Base-by-base conservation (phyloP, 2,888 invertebrate species). In the Conops quadrifasciatus region DNA sequence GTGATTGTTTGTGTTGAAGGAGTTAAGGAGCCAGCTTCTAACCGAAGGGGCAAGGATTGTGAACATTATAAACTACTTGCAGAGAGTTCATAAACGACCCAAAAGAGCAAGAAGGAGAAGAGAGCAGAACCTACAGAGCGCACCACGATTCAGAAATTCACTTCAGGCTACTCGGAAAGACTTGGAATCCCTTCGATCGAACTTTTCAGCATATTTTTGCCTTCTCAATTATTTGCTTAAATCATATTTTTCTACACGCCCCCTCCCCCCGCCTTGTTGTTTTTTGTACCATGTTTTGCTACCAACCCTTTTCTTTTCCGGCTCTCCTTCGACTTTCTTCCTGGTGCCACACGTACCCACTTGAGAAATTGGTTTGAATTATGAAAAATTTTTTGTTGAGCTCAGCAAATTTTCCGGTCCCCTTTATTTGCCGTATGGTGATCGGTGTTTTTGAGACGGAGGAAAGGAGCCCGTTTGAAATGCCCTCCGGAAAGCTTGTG, bases 41-140 rank as follows among this genome's bases (percentile, higher is more conserved):
- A 36, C 4, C 36, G 36, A 36, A 9, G 36, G 36, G 36, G 36
- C 36, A 9, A 9, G 9, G 36, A 36, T 36, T 36, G 4, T 80
- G 79, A 77, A 76, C 80, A 73, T 70, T 28, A 67, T 67, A 58
- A 58, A 66, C 56, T 56, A 56, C 5, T n/a, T 30, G 53, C n/a
- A 65, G 19, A n/a, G 11, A 21, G 13, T n/a, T 56, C 53, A 56
- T 56, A 56, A 36, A 62, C n/a, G 36, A 30, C 36, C 36, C 45
- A 43, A 62, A 15, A 13, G n/a, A 45, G 45, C 43, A 63, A 24
- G 11, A 19, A 3, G 13, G 26, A 16, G 1, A 13, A 26, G n/a
- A 56, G 19, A 26, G 56, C 13, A 24, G 21, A 56, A n/a, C 13
- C 13, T 21, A 30, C 28, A 16, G 62, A 45, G 47, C n/a, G 9